Percentiles rank a stretch among this genome's conserved stretches.
These are phyloP conservation scores for Eilema griseolum DNA, from an alignment of 2,888 invertebrate genomes.

Conservation along the genomic window DNA sequence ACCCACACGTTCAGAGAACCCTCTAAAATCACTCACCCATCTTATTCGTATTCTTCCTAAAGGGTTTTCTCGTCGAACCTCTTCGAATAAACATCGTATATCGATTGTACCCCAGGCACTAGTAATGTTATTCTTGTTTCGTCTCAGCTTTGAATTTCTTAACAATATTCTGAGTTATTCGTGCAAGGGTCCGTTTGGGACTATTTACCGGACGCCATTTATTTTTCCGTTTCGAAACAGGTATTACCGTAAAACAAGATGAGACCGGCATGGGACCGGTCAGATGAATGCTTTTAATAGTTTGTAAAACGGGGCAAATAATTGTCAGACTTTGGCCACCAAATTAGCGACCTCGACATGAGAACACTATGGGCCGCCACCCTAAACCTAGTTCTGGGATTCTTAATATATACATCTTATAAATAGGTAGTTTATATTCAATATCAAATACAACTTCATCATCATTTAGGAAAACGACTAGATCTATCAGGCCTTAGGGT, in stretches of 20 bases:
- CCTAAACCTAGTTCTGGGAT: too few relatives aligned
- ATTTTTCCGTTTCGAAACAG: conserved; percentile 13
- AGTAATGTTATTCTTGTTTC: conserved; percentile 29
- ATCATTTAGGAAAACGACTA: too few relatives aligned
- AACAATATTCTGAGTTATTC: conserved; percentile 19
- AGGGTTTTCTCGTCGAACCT: background rate
- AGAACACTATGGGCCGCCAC: too few relatives aligned
- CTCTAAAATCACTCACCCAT: background rate
- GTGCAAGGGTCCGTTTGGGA: conserved; percentile 29
- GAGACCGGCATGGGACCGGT: background rate
- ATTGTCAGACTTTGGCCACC: too few relatives aligned
- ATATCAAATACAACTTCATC: too few relatives aligned
- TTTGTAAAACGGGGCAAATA: too few relatives aligned
- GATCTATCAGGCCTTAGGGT: too few relatives aligned
- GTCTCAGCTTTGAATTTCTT: conserved; percentile 14
- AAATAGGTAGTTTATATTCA: too few relatives aligned
- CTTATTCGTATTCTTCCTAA: background rate
- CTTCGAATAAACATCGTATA: conserved; percentile 15
- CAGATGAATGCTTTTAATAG: background rate
- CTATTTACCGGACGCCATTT: conserved; percentile 22
- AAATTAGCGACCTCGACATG: too few relatives aligned
- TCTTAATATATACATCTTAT: too few relatives aligned
- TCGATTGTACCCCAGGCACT: conserved; percentile 23
- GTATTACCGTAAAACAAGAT: background rate
- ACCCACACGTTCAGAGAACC: background rate